These are phyloP conservation scores for Ceyx erithaca DNA, from an alignment of 2,797 vertebrate species.

Conservation along the genomic window DNA sequence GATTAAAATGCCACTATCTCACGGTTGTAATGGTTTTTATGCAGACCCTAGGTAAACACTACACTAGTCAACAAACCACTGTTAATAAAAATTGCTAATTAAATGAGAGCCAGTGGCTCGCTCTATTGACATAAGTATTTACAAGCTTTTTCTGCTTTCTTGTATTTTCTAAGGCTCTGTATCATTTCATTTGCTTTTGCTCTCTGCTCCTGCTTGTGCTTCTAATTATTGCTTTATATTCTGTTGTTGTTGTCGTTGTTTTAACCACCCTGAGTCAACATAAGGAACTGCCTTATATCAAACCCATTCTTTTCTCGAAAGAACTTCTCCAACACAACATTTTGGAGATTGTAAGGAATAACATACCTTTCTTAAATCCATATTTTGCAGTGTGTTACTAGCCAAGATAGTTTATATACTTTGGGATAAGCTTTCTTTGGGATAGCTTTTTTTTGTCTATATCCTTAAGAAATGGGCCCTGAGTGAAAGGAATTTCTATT, in stretches of 20 bases:
- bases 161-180: constrained; percentile 12
- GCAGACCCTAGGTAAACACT: constrained; percentile 33
- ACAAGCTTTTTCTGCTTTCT: constrained; percentile 23
- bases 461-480: neutral
- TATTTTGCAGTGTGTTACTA: neutral
- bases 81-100: constrained; percentile 63
- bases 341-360: neutral
- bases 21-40: constrained; percentile 37
- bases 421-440: neutral
- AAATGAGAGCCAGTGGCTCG: constrained; percentile 22
- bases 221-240: neutral
- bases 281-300: neutral
- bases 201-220: neutral
- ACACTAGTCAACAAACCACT: constrained; percentile 40
- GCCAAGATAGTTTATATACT: neutral
- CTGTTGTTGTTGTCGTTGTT: neutral
- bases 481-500: neutral
- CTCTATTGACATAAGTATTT: constrained; percentile 60
- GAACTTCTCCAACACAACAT: neutral
- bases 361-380: neutral
- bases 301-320: neutral
- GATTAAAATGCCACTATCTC: constrained; percentile 50
- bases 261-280: constrained; percentile 1
- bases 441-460: neutral
- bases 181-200: constrained; percentile 18